Percentiles rank a stretch among this genome's conserved stretches.
These are phyloP conservation scores for Andrena minutula DNA, from an alignment of 2,888 invertebrate genomes.

Conservation along the genomic window DNA sequence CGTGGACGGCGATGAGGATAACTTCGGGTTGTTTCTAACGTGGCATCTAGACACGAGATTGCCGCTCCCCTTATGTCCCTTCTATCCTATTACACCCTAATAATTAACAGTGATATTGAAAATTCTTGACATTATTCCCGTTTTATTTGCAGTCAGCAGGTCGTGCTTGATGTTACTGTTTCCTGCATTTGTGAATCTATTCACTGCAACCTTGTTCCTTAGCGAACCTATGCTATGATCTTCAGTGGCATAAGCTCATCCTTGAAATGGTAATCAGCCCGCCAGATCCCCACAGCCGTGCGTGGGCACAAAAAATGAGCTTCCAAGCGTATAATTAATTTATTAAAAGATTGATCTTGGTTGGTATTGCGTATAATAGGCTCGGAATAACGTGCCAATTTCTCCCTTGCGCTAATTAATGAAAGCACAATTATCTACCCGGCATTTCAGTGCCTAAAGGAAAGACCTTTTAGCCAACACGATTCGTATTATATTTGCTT, in stretches of 20 bases:
- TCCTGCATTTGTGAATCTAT: background rate
- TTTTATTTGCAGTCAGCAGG: too few species aligned
- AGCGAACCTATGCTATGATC: conserved; percentile 8
- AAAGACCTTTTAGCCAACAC: background rate
- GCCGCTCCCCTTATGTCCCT: background rate
- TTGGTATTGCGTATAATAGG: background rate
- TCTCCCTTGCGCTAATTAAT: background rate
- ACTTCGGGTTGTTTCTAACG: background rate
- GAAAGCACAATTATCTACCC: background rate
- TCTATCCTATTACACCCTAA: background rate
- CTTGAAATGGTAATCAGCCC: conserved; percentile 14
- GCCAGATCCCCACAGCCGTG: conserved; percentile 7
- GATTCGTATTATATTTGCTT: background rate
- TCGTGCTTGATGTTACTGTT: too few species aligned
- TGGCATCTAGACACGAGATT: background rate
- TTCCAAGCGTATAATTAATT: background rate
- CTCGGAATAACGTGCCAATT: background rate
- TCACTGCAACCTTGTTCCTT: conserved; percentile 12
- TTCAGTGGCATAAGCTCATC: conserved; percentile 5
- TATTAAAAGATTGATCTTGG: background rate
- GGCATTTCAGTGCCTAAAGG: background rate
- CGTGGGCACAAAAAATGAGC: background rate
- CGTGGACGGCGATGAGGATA: background rate
- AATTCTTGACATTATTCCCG: background rate
- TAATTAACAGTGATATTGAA: background rate